Evolutionary conservation across 2,797 vertebrate genomes (phyloP), one percentile per base, ranked within the genome.

Genomic region (Margarornis squamiger): DNA sequence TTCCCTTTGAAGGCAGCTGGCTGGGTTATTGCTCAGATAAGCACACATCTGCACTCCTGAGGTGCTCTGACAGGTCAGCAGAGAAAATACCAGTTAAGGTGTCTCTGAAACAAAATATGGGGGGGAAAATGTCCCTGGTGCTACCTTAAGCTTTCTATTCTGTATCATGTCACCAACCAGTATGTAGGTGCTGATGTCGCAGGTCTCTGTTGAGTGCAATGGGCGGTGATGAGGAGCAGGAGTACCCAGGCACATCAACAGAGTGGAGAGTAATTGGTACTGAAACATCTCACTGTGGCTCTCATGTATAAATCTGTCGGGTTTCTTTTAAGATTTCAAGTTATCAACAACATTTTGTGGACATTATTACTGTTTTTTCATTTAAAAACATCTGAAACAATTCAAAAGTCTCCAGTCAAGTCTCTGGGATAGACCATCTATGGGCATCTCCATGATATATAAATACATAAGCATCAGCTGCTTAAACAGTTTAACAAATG

Each of bases 1-100:
- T 83, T 82, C 48, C 11, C 87, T 88, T 71, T 88, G 89, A 92
- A 92, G 75, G 38, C 68, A 93, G 72, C 61, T 90, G 89, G 16
- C 55, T 70, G 54, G n/a, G 51, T 59, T 93, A 52, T 23, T 85
- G 46, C 73, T 81, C 83, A 90, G 77, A 85, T 59, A 84, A 95
- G 62, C 36, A 62, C 59, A 93, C 41, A 82, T 62, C 70, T 92
- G 66, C 55, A 24, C 30, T 92, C 39, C 80, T 36, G n/a, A 90
- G 59, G 39, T 73, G 66, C 58, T 86, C 63, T 2, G 3, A 52
- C 55, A 92, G 34, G 79, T 92, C 66, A 82, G 66, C 43, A 86
- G 46, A 41, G 24, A 94, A 93, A 73, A 88, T 30, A 81, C 2
- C 45, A 58, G 21, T 68, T 51, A 79, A 84, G 23, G 29, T 43